These are phyloP conservation scores for Muscidifurax raptorellus DNA, from an alignment of 1,140 invertebrate genomes.

Conservation along the genomic window DNA sequence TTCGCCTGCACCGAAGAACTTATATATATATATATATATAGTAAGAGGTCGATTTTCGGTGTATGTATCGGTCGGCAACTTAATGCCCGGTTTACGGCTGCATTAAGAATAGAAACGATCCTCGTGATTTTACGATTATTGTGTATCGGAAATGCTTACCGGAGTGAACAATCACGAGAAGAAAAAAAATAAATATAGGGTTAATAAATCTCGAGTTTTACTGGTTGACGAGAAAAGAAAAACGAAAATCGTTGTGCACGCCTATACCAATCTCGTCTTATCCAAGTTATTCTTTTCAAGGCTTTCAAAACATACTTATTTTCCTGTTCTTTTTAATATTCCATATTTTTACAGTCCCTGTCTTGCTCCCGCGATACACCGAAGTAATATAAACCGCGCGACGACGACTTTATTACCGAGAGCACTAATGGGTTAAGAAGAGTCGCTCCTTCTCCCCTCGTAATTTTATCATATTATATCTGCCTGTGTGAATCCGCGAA, in stretches of 20 bases:
- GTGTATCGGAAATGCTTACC: background rate
- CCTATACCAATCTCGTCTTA: too few relatives aligned
- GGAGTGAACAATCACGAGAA: background rate
- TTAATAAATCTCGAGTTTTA: background rate
- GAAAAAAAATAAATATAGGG: background rate
- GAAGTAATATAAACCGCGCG: conserved; percentile 56
- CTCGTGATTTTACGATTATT: background rate
- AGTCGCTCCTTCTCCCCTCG: conserved; percentile 49
- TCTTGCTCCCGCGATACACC: conserved; percentile 6
- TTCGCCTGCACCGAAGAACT: background rate
- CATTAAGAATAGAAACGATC: background rate
- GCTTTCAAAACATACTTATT: background rate
- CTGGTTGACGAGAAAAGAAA: background rate
- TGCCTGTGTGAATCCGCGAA: conserved; percentile 43
- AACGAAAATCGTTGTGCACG: background rate
- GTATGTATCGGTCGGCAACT: background rate
- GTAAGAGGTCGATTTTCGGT: background rate
- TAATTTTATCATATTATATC: conserved; percentile 57
- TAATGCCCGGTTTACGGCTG: background rate
- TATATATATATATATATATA: background rate
- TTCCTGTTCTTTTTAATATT: background rate
- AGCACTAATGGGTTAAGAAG: conserved; percentile 54
- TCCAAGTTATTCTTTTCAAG: background rate
- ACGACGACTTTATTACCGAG: conserved; percentile 60
- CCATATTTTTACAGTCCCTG: background rate